These are phyloP conservation scores for Drosophila greeni DNA, from an alignment of 2,888 invertebrate genomes.

Conservation along the genomic window DNA sequence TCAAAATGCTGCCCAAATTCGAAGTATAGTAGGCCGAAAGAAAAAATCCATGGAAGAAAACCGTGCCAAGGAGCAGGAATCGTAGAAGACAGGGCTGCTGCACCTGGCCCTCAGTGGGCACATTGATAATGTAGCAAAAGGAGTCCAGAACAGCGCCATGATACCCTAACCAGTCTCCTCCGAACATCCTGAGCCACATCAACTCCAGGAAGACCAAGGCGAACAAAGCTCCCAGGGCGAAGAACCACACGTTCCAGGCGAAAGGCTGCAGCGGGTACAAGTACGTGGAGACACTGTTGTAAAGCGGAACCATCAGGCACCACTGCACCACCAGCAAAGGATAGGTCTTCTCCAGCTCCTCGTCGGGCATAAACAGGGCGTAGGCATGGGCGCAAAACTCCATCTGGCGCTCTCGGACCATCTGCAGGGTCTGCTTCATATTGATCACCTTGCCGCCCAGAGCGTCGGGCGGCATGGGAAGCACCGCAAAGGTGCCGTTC, in stretches of 20 bases:
- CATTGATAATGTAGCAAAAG: slow-evolving; percentile 63
- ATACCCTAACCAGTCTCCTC: not conserved
- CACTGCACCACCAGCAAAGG: slow-evolving; percentile 71
- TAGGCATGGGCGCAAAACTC: slow-evolving; percentile 69
- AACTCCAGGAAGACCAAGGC: slow-evolving; percentile 47
- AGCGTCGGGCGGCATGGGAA: slow-evolving; percentile 40
- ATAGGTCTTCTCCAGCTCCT: slow-evolving; percentile 67
- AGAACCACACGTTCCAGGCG: slow-evolving; percentile 59
- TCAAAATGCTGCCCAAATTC: slow-evolving; percentile 69
- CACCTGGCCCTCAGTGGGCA: slow-evolving; percentile 48
- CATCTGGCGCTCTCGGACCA: slow-evolving; percentile 57
- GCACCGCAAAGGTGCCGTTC: slow-evolving; percentile 58
- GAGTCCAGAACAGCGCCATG: slow-evolving; percentile 38
- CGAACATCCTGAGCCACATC: slow-evolving; percentile 44
- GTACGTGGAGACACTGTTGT: slow-evolving; percentile 63
- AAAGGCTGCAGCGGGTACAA: slow-evolving; percentile 71
- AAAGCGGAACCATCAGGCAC: slow-evolving; percentile 74
- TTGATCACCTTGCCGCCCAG: slow-evolving; percentile 56
- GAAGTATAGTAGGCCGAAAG: slow-evolving; percentile 68
- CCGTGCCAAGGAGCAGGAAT: slow-evolving; percentile 51
- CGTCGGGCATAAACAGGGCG: slow-evolving; percentile 63
- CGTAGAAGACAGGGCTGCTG: slow-evolving; percentile 45
- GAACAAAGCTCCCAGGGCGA: slow-evolving; percentile 46
- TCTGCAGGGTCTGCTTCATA: slow-evolving; percentile 66
- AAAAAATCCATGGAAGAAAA: slow-evolving; percentile 69